Conservation (phyloP, 92 coral and sea anemone genomes). For the Parazoanthus darwini region DNA sequence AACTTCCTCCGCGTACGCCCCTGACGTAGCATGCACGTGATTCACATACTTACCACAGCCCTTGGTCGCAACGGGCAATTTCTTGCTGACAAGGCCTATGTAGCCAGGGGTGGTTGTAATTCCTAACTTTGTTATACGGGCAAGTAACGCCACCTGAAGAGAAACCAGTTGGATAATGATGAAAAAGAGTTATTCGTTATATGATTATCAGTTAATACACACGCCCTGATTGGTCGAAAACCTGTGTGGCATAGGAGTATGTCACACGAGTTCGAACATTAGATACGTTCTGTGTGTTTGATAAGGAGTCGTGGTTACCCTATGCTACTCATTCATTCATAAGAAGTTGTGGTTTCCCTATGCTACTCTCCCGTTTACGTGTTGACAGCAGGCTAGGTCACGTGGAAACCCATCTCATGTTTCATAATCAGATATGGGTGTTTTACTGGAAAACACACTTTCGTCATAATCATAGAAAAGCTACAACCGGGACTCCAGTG, state of each 20-base stretch:
- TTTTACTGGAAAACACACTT: too few relatives aligned
- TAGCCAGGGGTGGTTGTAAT: slow-evolving; percentile 36
- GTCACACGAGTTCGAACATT: too few relatives aligned
- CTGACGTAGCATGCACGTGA: background rate
- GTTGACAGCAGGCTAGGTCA: too few relatives aligned
- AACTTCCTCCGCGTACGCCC: too few relatives aligned
- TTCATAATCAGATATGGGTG: too few relatives aligned
- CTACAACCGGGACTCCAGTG: too few relatives aligned
- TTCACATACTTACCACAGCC: slow-evolving; percentile 32
- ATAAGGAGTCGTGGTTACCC: background rate
- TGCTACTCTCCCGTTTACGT: background rate
- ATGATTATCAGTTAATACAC: background rate
- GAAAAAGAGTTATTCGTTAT: too few relatives aligned
- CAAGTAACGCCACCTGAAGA: slow-evolving; percentile 26
- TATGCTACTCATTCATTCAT: background rate
- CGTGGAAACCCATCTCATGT: too few relatives aligned
- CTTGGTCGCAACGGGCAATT: slow-evolving; percentile 6
- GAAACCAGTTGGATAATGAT: background rate
- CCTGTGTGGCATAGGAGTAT: too few relatives aligned
- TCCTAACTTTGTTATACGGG: slow-evolving; percentile 29
- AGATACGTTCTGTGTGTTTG: background rate
- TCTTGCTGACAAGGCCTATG: slow-evolving; percentile 31
- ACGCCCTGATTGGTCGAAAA: background rate
- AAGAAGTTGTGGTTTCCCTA: too few relatives aligned
- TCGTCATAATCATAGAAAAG: too few relatives aligned